A percentile compares a stretch with the other conserved stretches of the same genome.
phyloP scores from a whole-genome alignment of 2,888 invertebrate species.

The Microchrysa polita region DNA sequence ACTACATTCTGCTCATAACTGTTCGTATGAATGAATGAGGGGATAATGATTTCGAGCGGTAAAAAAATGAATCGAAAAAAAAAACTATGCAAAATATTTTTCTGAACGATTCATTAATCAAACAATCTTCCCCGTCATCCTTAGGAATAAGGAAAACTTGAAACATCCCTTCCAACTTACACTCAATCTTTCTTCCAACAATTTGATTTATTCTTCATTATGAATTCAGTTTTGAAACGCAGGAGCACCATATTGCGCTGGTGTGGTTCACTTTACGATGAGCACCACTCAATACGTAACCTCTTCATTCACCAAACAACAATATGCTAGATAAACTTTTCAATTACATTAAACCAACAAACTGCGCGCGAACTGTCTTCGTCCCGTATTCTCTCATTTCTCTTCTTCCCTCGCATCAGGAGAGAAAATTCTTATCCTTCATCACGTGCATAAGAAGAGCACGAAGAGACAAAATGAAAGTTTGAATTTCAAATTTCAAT shows the following conservation, averaged over 20 bases:
- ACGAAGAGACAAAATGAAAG: not conserved
- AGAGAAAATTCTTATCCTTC: not conserved
- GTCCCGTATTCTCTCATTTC: not conserved
- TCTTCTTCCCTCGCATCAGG: not conserved
- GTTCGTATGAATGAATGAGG: too few relatives aligned
- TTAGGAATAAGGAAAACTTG: not conserved
- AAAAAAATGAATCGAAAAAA: too few relatives aligned
- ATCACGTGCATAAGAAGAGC: not conserved
- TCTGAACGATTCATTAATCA: too few relatives aligned
- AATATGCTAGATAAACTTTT: conserved; percentile 40
- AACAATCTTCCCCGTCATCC: not conserved
- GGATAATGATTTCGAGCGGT: too few relatives aligned
- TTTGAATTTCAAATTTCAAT: conserved; percentile 41
- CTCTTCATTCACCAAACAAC: conserved; percentile 15
- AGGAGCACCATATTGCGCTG: not conserved
- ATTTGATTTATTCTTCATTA: not conserved
- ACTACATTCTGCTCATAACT: too few relatives aligned
- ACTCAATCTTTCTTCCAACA: not conserved
- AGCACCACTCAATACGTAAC: not conserved
- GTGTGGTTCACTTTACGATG: not conserved
- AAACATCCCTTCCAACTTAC: not conserved
- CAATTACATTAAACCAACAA: conserved; percentile 35
- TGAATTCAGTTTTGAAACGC: not conserved
- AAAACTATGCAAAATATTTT: too few relatives aligned
- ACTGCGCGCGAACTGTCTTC: conserved; percentile 12